Base-by-base conservation (phyloP, 2,113 vertebrate species). In the Alligator mississippiensis region DNA sequence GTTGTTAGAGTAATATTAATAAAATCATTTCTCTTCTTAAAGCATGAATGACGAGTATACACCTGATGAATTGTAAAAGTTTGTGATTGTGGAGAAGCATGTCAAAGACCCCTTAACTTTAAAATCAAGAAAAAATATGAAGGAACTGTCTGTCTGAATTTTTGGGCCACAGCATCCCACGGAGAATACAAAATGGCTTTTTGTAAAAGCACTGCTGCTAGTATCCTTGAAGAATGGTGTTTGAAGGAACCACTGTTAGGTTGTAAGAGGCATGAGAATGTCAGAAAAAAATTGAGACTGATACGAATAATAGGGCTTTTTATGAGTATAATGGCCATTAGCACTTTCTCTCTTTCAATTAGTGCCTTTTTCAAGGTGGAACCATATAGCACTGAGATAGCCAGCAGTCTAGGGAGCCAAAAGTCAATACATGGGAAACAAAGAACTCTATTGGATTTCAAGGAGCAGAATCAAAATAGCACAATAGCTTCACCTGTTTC, bases 401-500 rank as follows among this genome's bases (percentile, higher is more conserved):
- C 82, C 85, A 88, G 89, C 91, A 93, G 91, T 80, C 89, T 94
- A 70, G 95, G 89, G 77, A 96, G 97, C 94, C 98, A 96, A 87
- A 94, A 96, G 80, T 90, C 92, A 57, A 96, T 94, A 64, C 96
- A 6, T 1, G 84, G 97, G 70, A 98, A 95, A 87, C 98, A 98
- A 97, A 98, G 99, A 98, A 99, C 98, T 98, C 98, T 99, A 54
- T 98, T 99, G 97, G 99, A 98, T 96, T 97, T 98, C 82, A 97
- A 95, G 13, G 98, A 98, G 68, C 92, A 97, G 90, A 97, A 98
- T 86, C 96, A 89, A 94, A 98, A 98, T 2, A 89, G 92, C 64
- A 98, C 98, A 34, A 95, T 96, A 60, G 97, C 98, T 92, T 95
- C 96, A 62, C 95, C 97, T 25, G 24, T 97, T 94, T 97, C 98